phyloP scores from a whole-genome alignment of 2,888 invertebrate species.

The Sisyra nigra region DNA sequence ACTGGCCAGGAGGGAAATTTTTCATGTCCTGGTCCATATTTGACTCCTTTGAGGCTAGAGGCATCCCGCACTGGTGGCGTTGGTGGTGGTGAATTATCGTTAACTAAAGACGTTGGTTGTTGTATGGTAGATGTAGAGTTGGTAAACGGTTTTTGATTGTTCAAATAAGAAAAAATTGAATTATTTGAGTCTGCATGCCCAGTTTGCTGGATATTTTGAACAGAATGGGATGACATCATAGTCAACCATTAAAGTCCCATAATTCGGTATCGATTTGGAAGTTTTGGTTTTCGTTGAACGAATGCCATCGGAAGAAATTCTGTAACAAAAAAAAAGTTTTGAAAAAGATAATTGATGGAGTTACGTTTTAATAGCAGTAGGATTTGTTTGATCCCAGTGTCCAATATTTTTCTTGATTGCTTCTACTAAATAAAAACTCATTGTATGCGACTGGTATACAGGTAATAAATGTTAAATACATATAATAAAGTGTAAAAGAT shows the following conservation, averaged over 20 bases:
- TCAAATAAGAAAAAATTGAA: slow-evolving; percentile 2
- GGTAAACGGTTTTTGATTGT: slow-evolving; percentile 2
- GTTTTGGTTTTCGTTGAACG: too few species aligned
- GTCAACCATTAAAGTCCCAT: neutral
- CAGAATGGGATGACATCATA: slow-evolving; percentile 31
- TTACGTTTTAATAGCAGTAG: too few species aligned
- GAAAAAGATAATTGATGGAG: neutral
- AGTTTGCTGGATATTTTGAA: slow-evolving; percentile 26
- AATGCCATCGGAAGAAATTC: too few species aligned
- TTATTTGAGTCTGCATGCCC: slow-evolving; percentile 13
- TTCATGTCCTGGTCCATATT: slow-evolving; percentile 54
- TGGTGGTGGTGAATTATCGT: slow-evolving; percentile 28
- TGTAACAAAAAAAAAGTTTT: neutral
- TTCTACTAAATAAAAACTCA: neutral
- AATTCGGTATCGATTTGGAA: neutral
- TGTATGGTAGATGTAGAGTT: slow-evolving; percentile 4
- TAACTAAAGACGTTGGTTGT: neutral
- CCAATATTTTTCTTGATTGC: neutral
- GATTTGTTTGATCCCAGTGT: neutral
- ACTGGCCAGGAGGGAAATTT: slow-evolving; percentile 63
- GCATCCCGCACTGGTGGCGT: slow-evolving; percentile 48
- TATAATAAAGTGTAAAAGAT: too few species aligned
- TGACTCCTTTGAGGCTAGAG: slow-evolving; percentile 46
- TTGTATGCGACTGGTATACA: neutral
- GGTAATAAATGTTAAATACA: neutral